phyloP scores from a whole-genome alignment of 2,797 vertebrate species.

The Oophaga sylvatica region DNA sequence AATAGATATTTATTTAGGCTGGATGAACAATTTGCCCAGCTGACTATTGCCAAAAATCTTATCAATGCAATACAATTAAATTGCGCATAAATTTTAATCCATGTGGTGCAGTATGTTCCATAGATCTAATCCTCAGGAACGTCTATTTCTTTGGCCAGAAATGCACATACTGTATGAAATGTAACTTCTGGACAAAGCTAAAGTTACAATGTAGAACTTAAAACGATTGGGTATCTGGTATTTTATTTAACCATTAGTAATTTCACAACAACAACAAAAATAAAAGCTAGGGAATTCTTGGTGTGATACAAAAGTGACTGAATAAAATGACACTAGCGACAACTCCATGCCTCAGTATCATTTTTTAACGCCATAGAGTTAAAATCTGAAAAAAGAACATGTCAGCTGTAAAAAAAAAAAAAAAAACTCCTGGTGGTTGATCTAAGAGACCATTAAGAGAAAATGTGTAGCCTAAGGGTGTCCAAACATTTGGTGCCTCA shows the following conservation, averaged over 20 bases:
- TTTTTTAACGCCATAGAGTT: background rate
- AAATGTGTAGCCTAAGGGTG: background rate
- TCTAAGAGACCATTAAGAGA: background rate
- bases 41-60: background rate
- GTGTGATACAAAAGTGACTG: background rate
- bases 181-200: background rate
- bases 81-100: background rate
- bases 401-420: background rate
- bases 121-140: background rate
- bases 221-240: background rate
- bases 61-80: conserved; percentile 1
- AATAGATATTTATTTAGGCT: background rate
- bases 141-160: background rate
- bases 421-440: background rate
- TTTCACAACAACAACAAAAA: background rate
- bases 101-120: background rate
- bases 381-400: background rate
- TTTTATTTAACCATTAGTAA: background rate
- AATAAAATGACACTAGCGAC: background rate
- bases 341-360: too few species aligned
- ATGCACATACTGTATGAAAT: background rate
- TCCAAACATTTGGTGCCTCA: too few species aligned
- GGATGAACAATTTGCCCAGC: background rate
- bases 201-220: background rate
- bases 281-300: background rate